Evolutionary conservation across 2,797 vertebrate species (phyloP), one percentile per base, ranked within the genome.

Genomic region (Atherinosoma microstoma): DNA sequence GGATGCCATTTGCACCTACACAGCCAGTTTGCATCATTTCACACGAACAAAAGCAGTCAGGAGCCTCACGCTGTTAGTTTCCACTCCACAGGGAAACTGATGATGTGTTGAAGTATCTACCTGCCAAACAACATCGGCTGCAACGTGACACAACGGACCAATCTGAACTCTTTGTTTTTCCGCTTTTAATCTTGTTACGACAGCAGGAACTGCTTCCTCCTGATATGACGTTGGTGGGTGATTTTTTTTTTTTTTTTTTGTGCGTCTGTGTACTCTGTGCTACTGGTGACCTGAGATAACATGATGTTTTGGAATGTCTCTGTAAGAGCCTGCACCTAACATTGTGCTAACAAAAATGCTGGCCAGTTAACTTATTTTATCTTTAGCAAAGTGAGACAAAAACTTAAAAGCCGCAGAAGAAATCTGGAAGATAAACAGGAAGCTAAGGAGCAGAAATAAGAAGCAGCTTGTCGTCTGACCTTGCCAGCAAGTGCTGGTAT

Each of bases 401-500:
- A 8, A 2, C 0, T 3, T 12, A 53, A 32, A 61, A 40, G 22
- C 18, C 20, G 6, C 6, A 68, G 24, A 62, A 30, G 24, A 51
- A 24, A 56, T 59, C 29, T 67, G 22, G n/a, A 11, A 35, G 29
- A 74, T 1, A 36, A 58, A 64, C 0, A 58, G 34, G 29, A 51
- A 57, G n/a, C n/a, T 0, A 36, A 49, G 20, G 10, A 16, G 3
- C 1, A 1, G 38, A 60, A 18, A 24, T 4, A n/a, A 75, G 24
- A 56, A 58, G 24, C 42, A 4, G 18, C 13, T 2, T n/a, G 35
- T 4, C 47, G 1, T 42, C 92, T 89, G 73, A 97, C 97, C 95
- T 97, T 98, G 68, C 96, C 96, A 85, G 93, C 92, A 47, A 97
- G 91, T 1, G 96, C 96, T 49, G 97, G 97, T 69, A 99, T 98